Conservation (phyloP, 1,140 invertebrate species). For the Mesaphorura yosii region DNA sequence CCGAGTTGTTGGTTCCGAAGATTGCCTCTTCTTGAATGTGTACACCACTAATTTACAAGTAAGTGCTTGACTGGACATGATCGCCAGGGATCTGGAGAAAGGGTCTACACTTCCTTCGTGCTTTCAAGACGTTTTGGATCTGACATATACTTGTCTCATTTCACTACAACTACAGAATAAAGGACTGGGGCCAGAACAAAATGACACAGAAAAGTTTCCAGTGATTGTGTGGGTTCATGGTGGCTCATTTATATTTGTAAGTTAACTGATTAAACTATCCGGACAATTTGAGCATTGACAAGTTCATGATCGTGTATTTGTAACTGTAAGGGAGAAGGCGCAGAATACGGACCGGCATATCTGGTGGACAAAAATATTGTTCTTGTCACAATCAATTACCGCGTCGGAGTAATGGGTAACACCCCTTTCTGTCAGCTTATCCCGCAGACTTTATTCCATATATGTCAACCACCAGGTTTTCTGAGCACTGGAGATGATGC, state of each 20-base stretch:
- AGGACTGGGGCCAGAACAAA: neutral
- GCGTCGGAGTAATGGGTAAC: slow-evolving; percentile 19
- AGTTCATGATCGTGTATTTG: no score
- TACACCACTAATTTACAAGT: no score
- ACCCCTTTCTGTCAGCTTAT: neutral
- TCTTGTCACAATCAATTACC: slow-evolving; percentile 26
- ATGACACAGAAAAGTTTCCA: slow-evolving; percentile 14
- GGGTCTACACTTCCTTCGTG: neutral
- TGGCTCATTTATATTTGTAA: slow-evolving; percentile 4
- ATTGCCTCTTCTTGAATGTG: slow-evolving; percentile 49
- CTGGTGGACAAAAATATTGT: slow-evolving; percentile 20
- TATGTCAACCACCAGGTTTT: slow-evolving; percentile 4
- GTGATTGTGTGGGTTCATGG: slow-evolving; percentile 22
- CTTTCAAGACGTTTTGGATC: no score
- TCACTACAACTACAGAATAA: neutral
- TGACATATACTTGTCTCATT: neutral
- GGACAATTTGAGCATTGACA: no score
- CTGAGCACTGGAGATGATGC: slow-evolving; percentile 13
- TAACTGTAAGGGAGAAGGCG: no score
- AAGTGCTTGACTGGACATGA: no score
- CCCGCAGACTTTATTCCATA: neutral
- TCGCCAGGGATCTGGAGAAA: slow-evolving; percentile 34
- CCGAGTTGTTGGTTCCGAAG: slow-evolving; percentile 39
- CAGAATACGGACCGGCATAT: slow-evolving; percentile 22
- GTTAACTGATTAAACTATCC: no score